These are phyloP conservation scores for Strix aluco DNA, from an alignment of 2,113 vertebrate genomes.

Conservation along the genomic window DNA sequence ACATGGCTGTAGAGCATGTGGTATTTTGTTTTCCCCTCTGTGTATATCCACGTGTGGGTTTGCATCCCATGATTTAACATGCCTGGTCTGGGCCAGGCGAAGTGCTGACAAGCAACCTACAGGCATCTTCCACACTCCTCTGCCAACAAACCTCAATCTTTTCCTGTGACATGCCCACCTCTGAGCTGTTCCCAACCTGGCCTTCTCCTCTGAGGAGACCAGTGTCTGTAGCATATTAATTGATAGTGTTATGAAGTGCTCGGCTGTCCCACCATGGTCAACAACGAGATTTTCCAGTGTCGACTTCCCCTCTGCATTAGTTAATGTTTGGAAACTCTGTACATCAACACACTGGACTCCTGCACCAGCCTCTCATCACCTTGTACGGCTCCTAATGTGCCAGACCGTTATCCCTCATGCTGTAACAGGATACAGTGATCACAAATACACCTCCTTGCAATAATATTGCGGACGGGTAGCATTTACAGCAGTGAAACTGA, in stretches of 20 bases:
- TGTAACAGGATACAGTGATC: neutral
- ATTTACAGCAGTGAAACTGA: neutral
- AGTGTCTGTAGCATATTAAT: neutral
- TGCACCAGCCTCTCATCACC: neutral
- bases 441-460: neutral
- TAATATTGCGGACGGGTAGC: fast-evolving
- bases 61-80: neutral
- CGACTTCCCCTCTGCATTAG: neutral
- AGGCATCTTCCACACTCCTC: neutral
- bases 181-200: neutral
- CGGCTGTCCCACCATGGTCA: neutral
- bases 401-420: neutral
- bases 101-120: constrained; percentile 28
- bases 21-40: neutral
- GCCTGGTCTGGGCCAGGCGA: neutral
- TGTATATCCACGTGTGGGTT: neutral
- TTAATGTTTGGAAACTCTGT: neutral
- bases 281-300: constrained; percentile 27
- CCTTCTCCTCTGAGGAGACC: neutral
- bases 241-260: neutral
- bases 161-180: constrained; percentile 10
- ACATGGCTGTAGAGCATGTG: neutral
- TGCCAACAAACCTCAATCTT: neutral
- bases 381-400: neutral
- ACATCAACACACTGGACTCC: neutral